Conservation (phyloP, 1,140 invertebrate species). For the Tachypleus tridentatus region DNA sequence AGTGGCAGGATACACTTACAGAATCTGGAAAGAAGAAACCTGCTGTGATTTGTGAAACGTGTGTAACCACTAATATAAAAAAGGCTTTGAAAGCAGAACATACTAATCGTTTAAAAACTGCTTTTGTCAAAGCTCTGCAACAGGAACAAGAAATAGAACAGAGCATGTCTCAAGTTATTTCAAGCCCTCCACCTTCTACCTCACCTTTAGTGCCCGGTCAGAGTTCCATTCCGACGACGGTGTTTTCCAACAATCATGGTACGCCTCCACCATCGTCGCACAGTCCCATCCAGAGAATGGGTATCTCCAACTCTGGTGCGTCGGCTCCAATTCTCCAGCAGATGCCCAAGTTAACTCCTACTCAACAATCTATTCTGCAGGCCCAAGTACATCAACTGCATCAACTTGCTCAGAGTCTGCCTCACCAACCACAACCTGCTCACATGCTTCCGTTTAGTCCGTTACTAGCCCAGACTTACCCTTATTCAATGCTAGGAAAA, state of each 20-base stretch:
- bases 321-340: conserved; percentile 30
- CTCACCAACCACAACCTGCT: conserved; percentile 21
- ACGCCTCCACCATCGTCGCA: conserved; percentile 23
- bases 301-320: too few relatives aligned
- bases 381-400: conserved; percentile 32
- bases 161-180: conserved; percentile 53
- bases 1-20: conserved; percentile 64
- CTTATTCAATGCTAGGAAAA: conserved; percentile 22
- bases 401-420: conserved; percentile 29
- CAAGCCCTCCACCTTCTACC: conserved; percentile 20
- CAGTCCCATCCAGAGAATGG: conserved; percentile 5
- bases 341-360: conserved; percentile 22
- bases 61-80: conserved; percentile 94
- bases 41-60: conserved; percentile 86
- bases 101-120: conserved; percentile 90
- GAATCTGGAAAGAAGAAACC: conserved; percentile 36
- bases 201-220: conserved; percentile 17
- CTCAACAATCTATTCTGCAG: conserved; percentile 30
- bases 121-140: conserved; percentile 92
- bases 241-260: conserved; percentile 19
- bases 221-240: conserved; percentile 25
- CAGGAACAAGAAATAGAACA: conserved; percentile 98
- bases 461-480: conserved; percentile 18
- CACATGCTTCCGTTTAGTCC: conserved; percentile 23
- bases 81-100: conserved; percentile 95